These are phyloP conservation scores for Drosophila longiperda DNA, from an alignment of 2,888 invertebrate genomes.

Conservation along the genomic window DNA sequence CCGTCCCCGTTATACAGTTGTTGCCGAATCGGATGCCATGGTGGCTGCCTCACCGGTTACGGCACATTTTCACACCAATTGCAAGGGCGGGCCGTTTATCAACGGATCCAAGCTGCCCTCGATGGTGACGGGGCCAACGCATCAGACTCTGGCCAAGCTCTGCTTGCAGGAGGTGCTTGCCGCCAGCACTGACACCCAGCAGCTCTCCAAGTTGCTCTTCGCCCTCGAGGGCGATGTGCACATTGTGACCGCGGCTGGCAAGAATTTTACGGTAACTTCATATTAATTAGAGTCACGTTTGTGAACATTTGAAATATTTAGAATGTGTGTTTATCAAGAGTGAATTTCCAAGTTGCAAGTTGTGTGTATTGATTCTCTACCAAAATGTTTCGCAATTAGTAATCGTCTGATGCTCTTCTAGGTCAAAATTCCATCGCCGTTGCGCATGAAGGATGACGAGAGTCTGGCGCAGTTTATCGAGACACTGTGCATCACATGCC, in stretches of 20 bases:
- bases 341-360: not conserved
- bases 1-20: conserved; percentile 86
- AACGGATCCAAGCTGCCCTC: conserved; percentile 85
- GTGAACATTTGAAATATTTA: no score
- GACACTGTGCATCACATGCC: conserved; percentile 84
- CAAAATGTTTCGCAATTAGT: not conserved
- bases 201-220: conserved; percentile 83
- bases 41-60: conserved; percentile 86
- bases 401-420: conserved; percentile 33
- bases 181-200: conserved; percentile 84
- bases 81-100: conserved; percentile 86
- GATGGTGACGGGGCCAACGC: conserved; percentile 86
- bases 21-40: conserved; percentile 86
- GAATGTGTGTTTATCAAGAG: not conserved
- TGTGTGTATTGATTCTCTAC: not conserved
- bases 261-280: conserved; percentile 84
- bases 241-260: conserved; percentile 85
- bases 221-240: conserved; percentile 85
- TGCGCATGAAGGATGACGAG: conserved; percentile 84
- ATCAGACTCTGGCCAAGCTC: conserved; percentile 84
- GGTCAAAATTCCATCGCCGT: conserved; percentile 84
- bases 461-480: conserved; percentile 84
- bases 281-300: not conserved
- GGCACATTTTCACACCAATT: conserved; percentile 86
- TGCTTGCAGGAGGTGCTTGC: conserved; percentile 85